phyloP scores from a whole-genome alignment of 2,888 invertebrate genomes.

The Thymelicus sylvestris region DNA sequence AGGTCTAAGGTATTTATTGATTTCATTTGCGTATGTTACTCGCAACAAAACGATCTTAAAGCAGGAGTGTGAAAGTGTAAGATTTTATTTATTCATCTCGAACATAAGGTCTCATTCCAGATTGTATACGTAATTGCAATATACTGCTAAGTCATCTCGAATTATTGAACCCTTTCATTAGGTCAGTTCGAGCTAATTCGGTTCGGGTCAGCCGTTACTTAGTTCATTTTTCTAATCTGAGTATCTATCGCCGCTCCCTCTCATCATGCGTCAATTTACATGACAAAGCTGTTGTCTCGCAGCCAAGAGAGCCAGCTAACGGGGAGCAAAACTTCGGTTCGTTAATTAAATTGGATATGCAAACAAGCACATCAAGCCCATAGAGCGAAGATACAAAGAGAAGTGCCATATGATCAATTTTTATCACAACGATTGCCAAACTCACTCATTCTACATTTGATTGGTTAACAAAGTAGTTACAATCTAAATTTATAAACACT shows the following conservation, averaged over 20 bases:
- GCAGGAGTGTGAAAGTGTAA: too few species aligned
- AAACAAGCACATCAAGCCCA: background rate
- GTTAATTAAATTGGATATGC: conserved; percentile 5
- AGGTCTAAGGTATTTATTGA: too few species aligned
- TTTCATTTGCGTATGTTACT: too few species aligned
- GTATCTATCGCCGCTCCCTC: conserved; percentile 25
- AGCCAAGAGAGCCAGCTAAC: background rate
- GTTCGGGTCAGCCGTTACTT: background rate
- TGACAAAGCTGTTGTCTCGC: conserved; percentile 1
- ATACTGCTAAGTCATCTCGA: background rate
- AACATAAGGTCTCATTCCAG: background rate
- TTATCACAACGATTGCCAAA: too few species aligned
- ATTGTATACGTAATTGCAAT: background rate
- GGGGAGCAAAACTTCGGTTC: background rate
- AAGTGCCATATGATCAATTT: background rate
- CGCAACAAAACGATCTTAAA: too few species aligned
- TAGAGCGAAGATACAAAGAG: background rate
- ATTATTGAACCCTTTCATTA: conserved; percentile 3
- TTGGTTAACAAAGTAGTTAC: too few species aligned
- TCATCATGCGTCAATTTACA: conserved; percentile 30
- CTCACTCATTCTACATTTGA: too few species aligned
- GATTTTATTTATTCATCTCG: background rate
- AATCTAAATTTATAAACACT: too few species aligned
- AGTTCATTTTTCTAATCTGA: background rate
- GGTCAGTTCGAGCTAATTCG: background rate